Conservation (phyloP, 2,113 vertebrate genomes). For the Ovibos moschatus region DNA sequence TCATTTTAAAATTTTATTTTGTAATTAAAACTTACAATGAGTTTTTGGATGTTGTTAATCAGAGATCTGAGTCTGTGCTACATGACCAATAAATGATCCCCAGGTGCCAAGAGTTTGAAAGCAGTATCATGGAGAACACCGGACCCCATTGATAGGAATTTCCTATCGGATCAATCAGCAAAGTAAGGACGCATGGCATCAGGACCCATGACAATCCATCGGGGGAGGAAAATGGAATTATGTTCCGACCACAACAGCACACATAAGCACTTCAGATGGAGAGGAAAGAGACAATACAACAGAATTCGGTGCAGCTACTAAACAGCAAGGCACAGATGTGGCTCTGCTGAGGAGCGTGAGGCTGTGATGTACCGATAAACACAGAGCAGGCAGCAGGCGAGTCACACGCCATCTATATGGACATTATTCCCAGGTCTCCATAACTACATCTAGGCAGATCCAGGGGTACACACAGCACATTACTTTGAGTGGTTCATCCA, state of each 20-base stretch:
- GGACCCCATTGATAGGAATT: rapidly evolving
- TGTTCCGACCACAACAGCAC: neutral
- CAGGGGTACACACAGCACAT: neutral
- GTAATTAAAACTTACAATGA: neutral
- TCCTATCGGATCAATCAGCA: neutral
- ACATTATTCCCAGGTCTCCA: neutral
- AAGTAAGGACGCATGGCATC: neutral
- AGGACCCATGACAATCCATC: neutral
- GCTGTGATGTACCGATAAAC: too few relatives aligned
- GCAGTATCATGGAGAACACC: neutral
- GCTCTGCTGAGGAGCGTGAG: neutral
- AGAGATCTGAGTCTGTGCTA: neutral
- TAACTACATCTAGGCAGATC: neutral
- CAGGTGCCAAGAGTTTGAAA: neutral
- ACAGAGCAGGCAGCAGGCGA: rapidly evolving
- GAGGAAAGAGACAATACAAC: neutral
- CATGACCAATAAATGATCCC: neutral
- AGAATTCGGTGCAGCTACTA: neutral
- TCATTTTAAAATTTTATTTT: neutral
- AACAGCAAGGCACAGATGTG: neutral
- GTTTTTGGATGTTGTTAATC: neutral
- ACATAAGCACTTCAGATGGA: neutral
- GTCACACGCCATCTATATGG: neutral
- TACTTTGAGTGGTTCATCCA: neutral
- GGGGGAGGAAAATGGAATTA: neutral